Base-by-base conservation (phyloP, 2,888 invertebrate genomes). In the Periphyllus acericola region DNA sequence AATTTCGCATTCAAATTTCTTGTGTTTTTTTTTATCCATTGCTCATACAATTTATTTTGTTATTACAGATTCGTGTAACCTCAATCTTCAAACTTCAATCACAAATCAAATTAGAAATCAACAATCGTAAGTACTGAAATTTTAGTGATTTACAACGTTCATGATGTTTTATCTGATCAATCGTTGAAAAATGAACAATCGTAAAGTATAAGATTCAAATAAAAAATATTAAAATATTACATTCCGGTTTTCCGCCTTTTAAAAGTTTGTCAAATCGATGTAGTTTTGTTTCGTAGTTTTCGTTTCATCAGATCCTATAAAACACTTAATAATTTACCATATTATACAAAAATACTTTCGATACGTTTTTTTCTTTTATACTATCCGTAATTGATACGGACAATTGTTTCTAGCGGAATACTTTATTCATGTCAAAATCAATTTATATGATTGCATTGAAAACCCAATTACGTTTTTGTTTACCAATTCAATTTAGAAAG, bases 381-480 rank as follows among this genome's bases (percentile, higher is more conserved):
- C 14, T 34, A 32, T 76, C 66, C 32, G 40, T 74, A 75, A 74
- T 75, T 40, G 40, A 74, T 60, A 74, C 40, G 14, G 46, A 19
- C 32, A 32, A 32, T 40, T 17, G 25, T 76, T 32, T 46, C 75
- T 3, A 29, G 29, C 29, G 19, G 32, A 84, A 46, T 46, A 66
- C 84, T 66, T n/a, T 84, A 46, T 76, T 40, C 76, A 71, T 14
- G 66, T 32, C n/a, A 46, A 76, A 84, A 66, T 76, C 76, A 68
- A 84, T 84, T 76, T 66, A 32, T 76, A 66, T 46, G 66, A 76
- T 84, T 76, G 66, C 66, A n/a, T 9, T 25, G 8, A 32, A 76
- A 83, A 76, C 9, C 76, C 76, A 76, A 76, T 84, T 84, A 46
- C 46, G 32, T 76, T 84, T 40, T 84, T 76, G 76, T 76, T 83